Percentiles rank a stretch among this genome's conserved stretches.
phyloP scores from a whole-genome alignment of 2,888 invertebrate species.

The Agrochola litura region DNA sequence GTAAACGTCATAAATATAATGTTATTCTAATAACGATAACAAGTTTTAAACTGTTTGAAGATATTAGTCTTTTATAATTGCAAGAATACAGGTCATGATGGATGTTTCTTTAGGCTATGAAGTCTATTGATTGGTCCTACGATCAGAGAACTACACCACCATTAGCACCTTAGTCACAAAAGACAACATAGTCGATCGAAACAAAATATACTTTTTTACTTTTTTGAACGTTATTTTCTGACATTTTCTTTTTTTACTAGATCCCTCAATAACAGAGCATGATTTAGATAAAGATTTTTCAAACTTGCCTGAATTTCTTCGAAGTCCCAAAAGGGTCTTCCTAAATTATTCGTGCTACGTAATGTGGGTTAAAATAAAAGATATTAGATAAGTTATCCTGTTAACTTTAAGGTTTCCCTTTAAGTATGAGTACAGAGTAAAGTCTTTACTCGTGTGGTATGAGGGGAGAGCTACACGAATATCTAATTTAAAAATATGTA shows the following conservation, averaged over 20 bases:
- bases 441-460: too few species aligned
- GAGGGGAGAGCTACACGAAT: conserved; percentile 7
- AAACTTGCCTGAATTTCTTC: conserved; percentile 17
- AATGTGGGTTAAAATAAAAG: conserved; percentile 37
- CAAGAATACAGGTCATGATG: too few species aligned
- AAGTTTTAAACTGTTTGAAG: neutral
- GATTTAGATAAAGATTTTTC: conserved; percentile 14
- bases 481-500: conserved; percentile 14
- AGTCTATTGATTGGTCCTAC: too few species aligned
- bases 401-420: conserved; percentile 31
- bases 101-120: neutral
- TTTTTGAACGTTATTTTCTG: neutral
- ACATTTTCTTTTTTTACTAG: neutral
- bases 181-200: neutral
- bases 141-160: neutral
- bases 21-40: too few species aligned
- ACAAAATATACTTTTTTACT: neutral
- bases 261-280: neutral
- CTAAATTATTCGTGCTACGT: conserved; percentile 31
- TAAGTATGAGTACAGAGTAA: neutral
- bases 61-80: neutral
- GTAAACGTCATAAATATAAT: neutral
- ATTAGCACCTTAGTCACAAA: neutral
- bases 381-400: conserved; percentile 27
- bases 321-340: conserved; percentile 11